phyloP scores from a whole-genome alignment of 2,113 vertebrate genomes.

The Serinus canaria region DNA sequence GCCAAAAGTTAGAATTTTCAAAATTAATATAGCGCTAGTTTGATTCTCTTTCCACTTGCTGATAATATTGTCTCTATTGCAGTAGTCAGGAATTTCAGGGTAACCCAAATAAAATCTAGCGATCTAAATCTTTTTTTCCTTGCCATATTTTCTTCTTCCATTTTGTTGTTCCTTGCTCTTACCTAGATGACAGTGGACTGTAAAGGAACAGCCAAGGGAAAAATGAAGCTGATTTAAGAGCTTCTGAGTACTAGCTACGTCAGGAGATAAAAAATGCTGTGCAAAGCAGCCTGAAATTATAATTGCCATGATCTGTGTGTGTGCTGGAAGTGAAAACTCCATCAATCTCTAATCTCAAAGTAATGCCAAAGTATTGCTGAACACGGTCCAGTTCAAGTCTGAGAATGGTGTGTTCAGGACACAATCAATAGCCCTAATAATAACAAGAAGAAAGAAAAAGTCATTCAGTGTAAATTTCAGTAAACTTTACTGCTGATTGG shows the following conservation, averaged over 20 bases:
- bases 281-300: neutral
- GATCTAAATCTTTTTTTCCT: neutral
- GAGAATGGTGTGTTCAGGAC: slow-evolving; percentile 54
- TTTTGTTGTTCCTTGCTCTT: neutral
- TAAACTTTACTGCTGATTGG: neutral
- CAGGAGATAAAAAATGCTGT: neutral
- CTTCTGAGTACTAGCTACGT: neutral
- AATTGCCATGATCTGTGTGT: neutral
- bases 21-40: neutral
- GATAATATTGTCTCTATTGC: neutral
- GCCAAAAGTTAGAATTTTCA: neutral
- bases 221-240: neutral
- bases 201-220: neutral
- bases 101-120: neutral
- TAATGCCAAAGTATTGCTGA: slow-evolving; percentile 75
- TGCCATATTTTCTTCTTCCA: neutral
- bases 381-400: slow-evolving; percentile 62
- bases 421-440: slow-evolving; percentile 71
- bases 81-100: neutral
- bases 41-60: neutral
- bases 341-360: slow-evolving; percentile 68
- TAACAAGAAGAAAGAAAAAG: slow-evolving; percentile 51
- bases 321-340: slow-evolving; percentile 62
- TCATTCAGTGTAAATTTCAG: neutral
- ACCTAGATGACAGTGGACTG: neutral